Evolutionary conservation across 2,113 vertebrate species (phyloP).

Genomic region (Notiomystis cincta): DNA sequence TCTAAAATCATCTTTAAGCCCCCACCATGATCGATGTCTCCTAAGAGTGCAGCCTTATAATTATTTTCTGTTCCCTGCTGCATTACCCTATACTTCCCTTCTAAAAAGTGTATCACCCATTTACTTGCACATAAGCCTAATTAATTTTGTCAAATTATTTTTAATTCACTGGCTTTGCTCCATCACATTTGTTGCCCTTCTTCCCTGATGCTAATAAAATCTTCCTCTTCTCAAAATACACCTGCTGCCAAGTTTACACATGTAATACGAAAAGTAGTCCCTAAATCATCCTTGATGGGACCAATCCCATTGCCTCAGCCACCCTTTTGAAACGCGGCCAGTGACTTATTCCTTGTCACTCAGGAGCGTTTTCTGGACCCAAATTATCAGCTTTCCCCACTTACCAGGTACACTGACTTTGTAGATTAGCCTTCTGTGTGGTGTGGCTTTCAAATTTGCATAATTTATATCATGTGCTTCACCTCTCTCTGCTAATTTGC

Average conservation of each 20-base stretch:
- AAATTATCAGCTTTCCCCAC: neutral
- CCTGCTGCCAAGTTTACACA: slow-evolving; percentile 12
- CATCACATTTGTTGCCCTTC: slow-evolving; percentile 24
- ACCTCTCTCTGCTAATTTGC: neutral
- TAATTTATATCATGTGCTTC: neutral
- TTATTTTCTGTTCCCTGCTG: slow-evolving; percentile 41
- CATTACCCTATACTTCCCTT: neutral
- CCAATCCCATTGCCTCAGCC: neutral
- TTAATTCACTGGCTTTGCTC: slow-evolving; percentile 53
- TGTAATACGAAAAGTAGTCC: neutral
- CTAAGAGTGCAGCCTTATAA: neutral
- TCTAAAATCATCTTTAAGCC: neutral
- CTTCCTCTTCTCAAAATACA: slow-evolving; percentile 1
- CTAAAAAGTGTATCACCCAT: slow-evolving; percentile 25
- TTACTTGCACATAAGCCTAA: slow-evolving; percentile 35
- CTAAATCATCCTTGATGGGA: neutral
- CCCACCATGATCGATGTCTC: neutral
- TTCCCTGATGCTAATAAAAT: neutral
- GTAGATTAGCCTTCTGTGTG: slow-evolving; percentile 6
- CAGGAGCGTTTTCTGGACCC: neutral
- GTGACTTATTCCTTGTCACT: neutral
- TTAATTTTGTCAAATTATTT: slow-evolving; percentile 68
- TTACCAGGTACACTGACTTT: neutral
- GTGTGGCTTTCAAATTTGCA: slow-evolving; percentile 10
- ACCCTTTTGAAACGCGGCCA: neutral